Percentiles rank a stretch among this genome's conserved stretches.
phyloP scores from a whole-genome alignment of 2,113 vertebrate genomes.

The Acanthochromis polyacanthus region DNA sequence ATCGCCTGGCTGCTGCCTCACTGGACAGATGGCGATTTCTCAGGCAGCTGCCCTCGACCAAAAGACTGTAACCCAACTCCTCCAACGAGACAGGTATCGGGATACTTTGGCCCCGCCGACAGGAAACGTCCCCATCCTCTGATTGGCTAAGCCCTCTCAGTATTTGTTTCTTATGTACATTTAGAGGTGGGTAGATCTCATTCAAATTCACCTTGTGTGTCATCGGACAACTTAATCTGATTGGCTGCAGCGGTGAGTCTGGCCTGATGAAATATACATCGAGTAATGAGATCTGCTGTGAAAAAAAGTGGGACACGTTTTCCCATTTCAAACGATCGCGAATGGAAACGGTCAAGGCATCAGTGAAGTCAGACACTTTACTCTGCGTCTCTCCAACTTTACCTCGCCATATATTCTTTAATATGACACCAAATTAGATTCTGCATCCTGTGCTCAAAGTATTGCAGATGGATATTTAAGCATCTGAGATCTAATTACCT shows the following conservation, averaged over 20 bases:
- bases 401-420: neutral
- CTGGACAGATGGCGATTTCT: constrained; percentile 52
- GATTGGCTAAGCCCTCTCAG: constrained; percentile 53
- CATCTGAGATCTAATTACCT: constrained; percentile 88
- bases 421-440: constrained; percentile 37
- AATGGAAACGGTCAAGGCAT: neutral
- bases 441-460: neutral
- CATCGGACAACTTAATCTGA: constrained; percentile 55
- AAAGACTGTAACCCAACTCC: constrained; percentile 68
- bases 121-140: constrained; percentile 53
- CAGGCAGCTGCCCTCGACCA: constrained; percentile 74
- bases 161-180: constrained; percentile 42
- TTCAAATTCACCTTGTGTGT: constrained; percentile 59
- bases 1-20: constrained; percentile 37
- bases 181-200: constrained; percentile 43
- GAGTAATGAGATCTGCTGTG: constrained; percentile 71
- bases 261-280: constrained; percentile 82
- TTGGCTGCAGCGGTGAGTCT: constrained; percentile 55
- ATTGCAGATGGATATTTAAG: constrained; percentile 76
- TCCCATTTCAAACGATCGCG: neutral
- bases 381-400: neutral
- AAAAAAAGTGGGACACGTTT: constrained; percentile 52
- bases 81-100: constrained; percentile 29
- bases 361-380: neutral
- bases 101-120: constrained; percentile 48